These are phyloP conservation scores for Pogonomyrmex californicus DNA, from an alignment of 1,140 invertebrate genomes.

Conservation along the genomic window DNA sequence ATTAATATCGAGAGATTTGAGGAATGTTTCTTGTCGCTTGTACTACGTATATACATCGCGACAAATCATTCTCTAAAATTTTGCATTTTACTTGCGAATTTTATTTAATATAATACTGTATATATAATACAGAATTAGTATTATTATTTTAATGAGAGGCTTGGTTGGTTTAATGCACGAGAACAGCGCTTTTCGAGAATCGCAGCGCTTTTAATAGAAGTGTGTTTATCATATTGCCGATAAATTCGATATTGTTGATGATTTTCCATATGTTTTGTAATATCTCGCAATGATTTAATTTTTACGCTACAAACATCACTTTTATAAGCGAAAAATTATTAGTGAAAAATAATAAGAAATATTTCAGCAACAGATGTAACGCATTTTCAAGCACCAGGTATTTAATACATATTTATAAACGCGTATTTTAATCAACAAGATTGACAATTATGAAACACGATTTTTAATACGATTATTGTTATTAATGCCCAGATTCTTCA, in stretches of 20 bases:
- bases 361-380: background rate
- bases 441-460: background rate
- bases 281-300: slow-evolving; percentile 19
- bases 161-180: background rate
- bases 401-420: slow-evolving; percentile 8
- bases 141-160: background rate
- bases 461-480: slow-evolving; percentile 5
- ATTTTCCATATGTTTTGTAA: slow-evolving; percentile 5
- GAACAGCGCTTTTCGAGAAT: background rate
- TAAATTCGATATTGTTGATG: background rate
- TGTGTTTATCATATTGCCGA: background rate
- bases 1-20: background rate
- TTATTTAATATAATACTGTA: too few species aligned
- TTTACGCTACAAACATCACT: background rate
- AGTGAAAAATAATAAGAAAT: slow-evolving; percentile 28
- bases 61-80: background rate
- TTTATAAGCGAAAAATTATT: too few species aligned
- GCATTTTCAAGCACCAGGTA: background rate
- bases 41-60: background rate
- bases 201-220: background rate
- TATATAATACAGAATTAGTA: too few species aligned
- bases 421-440: slow-evolving; percentile 10
- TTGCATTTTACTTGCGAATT: background rate
- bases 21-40: background rate
- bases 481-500: background rate